A percentile compares a stretch with the other conserved stretches of the same genome.
Evolutionary conservation across 2,797 vertebrate species (phyloP).

Genomic region (Menidia menidia): DNA sequence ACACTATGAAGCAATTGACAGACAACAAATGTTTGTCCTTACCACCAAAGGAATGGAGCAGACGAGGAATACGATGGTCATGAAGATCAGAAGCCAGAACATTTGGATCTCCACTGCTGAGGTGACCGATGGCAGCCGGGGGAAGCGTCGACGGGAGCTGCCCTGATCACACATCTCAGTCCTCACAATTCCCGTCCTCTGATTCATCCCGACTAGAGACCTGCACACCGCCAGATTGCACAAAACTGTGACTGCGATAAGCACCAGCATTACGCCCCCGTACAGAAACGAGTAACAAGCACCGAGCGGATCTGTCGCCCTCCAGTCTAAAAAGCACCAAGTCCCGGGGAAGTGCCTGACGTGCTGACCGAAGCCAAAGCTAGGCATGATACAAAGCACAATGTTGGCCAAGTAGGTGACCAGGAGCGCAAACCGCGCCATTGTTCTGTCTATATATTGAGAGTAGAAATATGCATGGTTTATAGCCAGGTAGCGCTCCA

Average conservation of each 20-base stretch:
- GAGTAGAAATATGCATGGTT: constrained; percentile 87
- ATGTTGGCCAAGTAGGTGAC: constrained; percentile 79
- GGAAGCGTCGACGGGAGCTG: constrained; percentile 78
- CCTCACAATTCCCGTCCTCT: constrained; percentile 76
- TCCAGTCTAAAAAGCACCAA: constrained; percentile 87
- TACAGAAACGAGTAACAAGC: constrained; percentile 85
- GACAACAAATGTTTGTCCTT: constrained; percentile 34
- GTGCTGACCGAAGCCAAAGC: constrained; percentile 84
- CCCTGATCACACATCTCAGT: constrained; percentile 72
- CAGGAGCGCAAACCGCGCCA: constrained; percentile 81
- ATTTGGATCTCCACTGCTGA: constrained; percentile 86
- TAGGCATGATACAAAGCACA: constrained; percentile 82
- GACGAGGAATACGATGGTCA: constrained; percentile 86
- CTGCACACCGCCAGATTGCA: constrained; percentile 85
- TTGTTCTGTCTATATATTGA: constrained; percentile 79
- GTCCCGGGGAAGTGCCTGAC: constrained; percentile 83
- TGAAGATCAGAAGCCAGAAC: constrained; percentile 85
- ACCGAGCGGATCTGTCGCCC: constrained; percentile 73
- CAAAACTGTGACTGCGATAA: constrained; percentile 81
- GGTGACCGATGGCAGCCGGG: constrained; percentile 72
- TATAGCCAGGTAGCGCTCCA: constrained; percentile 86
- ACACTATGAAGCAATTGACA: neutral
- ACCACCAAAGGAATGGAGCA: constrained; percentile 87
- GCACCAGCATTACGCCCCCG: constrained; percentile 81
- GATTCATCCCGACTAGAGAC: constrained; percentile 85